These are phyloP conservation scores for Euphydryas editha DNA, from an alignment of 2,888 invertebrate species.

Conservation along the genomic window DNA sequence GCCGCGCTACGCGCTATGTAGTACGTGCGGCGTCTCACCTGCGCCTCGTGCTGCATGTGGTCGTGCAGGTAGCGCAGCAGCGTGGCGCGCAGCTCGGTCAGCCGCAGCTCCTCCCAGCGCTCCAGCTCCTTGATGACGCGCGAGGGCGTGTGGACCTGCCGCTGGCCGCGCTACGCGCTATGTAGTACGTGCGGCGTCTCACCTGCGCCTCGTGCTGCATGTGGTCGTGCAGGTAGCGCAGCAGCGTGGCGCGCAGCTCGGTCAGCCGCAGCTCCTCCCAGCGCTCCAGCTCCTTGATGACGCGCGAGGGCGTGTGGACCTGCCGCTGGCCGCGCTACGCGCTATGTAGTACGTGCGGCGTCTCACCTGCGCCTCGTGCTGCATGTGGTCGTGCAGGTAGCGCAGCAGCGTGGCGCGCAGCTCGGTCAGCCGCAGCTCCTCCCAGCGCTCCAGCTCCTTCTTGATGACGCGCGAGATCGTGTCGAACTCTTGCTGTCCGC, in stretches of 20 bases:
- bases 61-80: constrained; percentile 1
- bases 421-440: constrained; percentile 93
- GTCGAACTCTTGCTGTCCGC: constrained; percentile 98
- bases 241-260: constrained; percentile 1
- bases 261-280: neutral
- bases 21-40: constrained; percentile 79
- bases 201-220: constrained; percentile 1
- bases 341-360: neutral
- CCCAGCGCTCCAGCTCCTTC: constrained; percentile 96
- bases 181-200: neutral
- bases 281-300: neutral
- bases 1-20: neutral
- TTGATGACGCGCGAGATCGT: constrained; percentile 97
- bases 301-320: neutral
- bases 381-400: constrained; percentile 96
- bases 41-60: constrained; percentile 51
- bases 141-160: neutral
- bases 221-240: constrained; percentile 1
- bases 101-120: neutral
- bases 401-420: constrained; percentile 95
- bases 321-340: no score
- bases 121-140: neutral
- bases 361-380: constrained; percentile 89
- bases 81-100: neutral
- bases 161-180: no score